Percentiles rank a stretch among this genome's conserved stretches.
Evolutionary conservation across 2,797 vertebrate genomes (phyloP).

Genomic region (Myotis planiceps): DNA sequence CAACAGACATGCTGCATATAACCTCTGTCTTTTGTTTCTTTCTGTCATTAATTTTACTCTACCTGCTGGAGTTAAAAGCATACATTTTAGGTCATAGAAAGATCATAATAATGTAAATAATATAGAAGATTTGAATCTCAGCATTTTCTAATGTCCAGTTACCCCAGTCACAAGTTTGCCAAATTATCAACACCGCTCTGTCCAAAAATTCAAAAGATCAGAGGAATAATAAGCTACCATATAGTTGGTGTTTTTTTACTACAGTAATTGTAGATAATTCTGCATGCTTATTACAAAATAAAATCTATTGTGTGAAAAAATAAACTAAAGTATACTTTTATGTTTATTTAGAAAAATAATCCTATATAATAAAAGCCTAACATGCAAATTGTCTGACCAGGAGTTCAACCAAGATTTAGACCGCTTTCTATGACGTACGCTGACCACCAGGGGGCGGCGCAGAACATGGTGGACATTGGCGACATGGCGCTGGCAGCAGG

Average conservation of each 20-base stretch:
- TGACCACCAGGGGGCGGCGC: too few relatives aligned
- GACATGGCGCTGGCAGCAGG: rapidly evolving
- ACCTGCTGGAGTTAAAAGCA: background rate
- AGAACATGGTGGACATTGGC: too few relatives aligned
- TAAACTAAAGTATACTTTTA: background rate
- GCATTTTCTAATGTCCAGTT: background rate
- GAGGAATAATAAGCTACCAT: background rate
- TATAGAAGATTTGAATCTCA: background rate
- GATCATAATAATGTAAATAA: background rate
- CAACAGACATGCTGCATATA: background rate
- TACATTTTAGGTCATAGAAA: background rate
- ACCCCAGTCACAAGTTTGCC: background rate
- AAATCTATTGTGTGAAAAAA: background rate
- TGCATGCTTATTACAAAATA: background rate
- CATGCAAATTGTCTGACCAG: too few relatives aligned
- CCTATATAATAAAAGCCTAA: too few relatives aligned
- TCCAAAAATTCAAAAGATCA: background rate
- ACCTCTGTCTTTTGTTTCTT: background rate
- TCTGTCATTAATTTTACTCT: background rate
- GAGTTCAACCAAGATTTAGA: too few relatives aligned
- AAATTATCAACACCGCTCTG: background rate
- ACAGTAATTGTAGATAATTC: background rate
- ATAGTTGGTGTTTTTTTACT: background rate
- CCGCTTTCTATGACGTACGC: rapidly evolving
- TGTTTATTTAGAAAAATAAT: background rate